These are phyloP conservation scores for Benitochromis conjunctus DNA, from an alignment of 2,113 vertebrate genomes.

Conservation along the genomic window DNA sequence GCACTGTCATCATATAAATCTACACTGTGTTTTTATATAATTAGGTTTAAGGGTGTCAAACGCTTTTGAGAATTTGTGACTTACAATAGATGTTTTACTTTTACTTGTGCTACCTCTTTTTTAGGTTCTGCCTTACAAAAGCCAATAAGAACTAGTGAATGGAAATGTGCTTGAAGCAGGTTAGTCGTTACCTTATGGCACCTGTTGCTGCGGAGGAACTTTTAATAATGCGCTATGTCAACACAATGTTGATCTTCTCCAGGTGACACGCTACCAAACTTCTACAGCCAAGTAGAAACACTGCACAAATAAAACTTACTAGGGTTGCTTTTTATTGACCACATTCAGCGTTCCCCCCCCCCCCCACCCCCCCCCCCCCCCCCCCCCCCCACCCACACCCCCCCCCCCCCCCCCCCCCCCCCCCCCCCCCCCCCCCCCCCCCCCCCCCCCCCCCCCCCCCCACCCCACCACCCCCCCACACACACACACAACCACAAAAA, in stretches of 20 bases:
- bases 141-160: neutral
- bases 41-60: neutral
- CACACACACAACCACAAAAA: too few species aligned
- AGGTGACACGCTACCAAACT: neutral
- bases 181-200: neutral
- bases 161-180: neutral
- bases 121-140: neutral
- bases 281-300: neutral
- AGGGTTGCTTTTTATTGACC: neutral
- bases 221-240: neutral
- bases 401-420: too few species aligned
- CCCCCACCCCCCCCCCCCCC: too few species aligned
- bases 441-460: too few species aligned
- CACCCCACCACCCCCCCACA: too few species aligned
- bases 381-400: too few species aligned
- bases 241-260: neutral
- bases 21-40: neutral
- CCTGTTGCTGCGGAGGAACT: neutral
- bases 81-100: neutral
- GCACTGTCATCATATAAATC: rapidly evolving
- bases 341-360: neutral
- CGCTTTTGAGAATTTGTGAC: neutral
- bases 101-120: neutral
- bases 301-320: neutral
- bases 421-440: too few species aligned